Base-by-base conservation (phyloP, 2,888 invertebrate genomes). In the Pollenia angustigena region DNA sequence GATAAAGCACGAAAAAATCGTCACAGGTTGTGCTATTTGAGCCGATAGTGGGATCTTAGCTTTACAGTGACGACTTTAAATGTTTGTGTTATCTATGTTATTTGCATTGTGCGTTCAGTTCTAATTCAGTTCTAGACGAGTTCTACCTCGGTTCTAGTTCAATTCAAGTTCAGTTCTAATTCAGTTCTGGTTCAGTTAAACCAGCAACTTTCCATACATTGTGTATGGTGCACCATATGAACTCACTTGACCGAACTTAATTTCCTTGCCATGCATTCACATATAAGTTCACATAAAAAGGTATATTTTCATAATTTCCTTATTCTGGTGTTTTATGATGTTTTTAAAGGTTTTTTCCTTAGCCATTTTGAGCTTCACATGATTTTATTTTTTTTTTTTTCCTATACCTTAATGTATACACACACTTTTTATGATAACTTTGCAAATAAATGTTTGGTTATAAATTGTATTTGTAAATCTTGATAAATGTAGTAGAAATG, bases 391-490 rank as follows among this genome's bases (percentile, higher is more conserved):
- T 40, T 60, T 40, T 60, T 10, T 6, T 10, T 10, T 60, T 16
- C 10, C 44, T 18, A 0, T 12, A 74, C 18, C 50, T n/a, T 46
- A 32, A 76, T 11, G 46, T 12, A 23, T 11, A 23, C 32, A 32
- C 16, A 58, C n/a, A 62, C 54, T 68, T 79, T 74, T 74, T 85
- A 54, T 78, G 79, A 85, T 74, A 69, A 74, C 72, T 79, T 84
- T 71, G 4, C 58, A 84, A 78, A 87, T 74, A 87, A 87, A 87
- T 87, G 81, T 78, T 81, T 81, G 76, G 78, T 74, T 68, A 87
- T 87, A 87, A 87, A 87, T 87, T 84, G 14, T 84, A 60, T 81
- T 84, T 84, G 40, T 74, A 87, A 87, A 87, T 87, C 87, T 81
- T 84, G 87, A 87, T 87, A 84, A 87, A 87, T 84, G 84, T 84